phyloP scores from a whole-genome alignment of 2,797 vertebrate genomes.

The Microchirus variegatus region DNA sequence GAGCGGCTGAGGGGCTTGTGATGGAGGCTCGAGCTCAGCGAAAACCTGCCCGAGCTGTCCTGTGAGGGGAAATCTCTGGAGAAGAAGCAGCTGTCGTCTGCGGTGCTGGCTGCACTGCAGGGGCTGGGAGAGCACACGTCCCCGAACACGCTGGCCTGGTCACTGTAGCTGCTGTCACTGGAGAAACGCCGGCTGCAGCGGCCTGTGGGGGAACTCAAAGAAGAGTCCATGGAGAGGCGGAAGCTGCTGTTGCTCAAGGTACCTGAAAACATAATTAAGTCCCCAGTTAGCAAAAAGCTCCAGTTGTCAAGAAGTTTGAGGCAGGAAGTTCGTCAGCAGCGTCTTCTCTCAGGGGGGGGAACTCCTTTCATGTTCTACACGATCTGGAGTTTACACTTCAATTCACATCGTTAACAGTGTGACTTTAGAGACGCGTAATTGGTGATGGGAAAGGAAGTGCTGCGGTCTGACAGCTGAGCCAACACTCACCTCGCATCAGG shows the following conservation, averaged over 20 bases:
- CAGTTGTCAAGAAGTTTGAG: constrained; percentile 20
- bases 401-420: constrained; percentile 1
- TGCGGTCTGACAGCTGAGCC: constrained; percentile 76
- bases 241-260: constrained; percentile 64
- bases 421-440: constrained; percentile 3
- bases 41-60: constrained; percentile 40
- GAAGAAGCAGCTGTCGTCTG: constrained; percentile 84
- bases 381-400: constrained; percentile 16
- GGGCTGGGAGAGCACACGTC: constrained; percentile 78
- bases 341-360: constrained; percentile 50
- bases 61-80: constrained; percentile 48
- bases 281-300: constrained; percentile 2
- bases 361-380: constrained; percentile 38
- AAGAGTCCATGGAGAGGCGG: constrained; percentile 66
- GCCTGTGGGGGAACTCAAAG: constrained; percentile 33
- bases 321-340: constrained; percentile 42
- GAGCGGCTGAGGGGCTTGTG: constrained; percentile 74
- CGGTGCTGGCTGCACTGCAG: constrained; percentile 81
- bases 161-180: constrained; percentile 91
- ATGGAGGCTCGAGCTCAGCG: constrained; percentile 62
- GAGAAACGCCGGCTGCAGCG: constrained; percentile 78
- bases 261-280: constrained; percentile 73
- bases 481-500: constrained; percentile 84
- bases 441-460: constrained; percentile 60
- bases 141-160: constrained; percentile 82